Percentiles rank a stretch among this genome's conserved stretches.
Evolutionary conservation across 2,797 vertebrate genomes (phyloP).

Genomic region (Tokudaia muenninki): DNA sequence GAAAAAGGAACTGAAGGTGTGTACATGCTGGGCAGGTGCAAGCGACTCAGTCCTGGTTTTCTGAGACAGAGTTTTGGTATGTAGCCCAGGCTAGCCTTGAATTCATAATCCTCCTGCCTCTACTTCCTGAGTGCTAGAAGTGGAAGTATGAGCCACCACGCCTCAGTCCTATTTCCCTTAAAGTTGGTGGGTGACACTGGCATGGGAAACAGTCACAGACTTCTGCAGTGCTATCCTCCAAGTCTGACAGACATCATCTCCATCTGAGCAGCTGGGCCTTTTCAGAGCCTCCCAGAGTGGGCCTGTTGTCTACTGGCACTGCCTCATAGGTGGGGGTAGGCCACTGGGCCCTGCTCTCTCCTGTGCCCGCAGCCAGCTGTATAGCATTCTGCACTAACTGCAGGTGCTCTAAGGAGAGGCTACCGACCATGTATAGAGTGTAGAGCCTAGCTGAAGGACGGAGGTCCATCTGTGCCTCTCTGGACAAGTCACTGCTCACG

Average conservation of each 20-base stretch:
- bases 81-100: neutral
- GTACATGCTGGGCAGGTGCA: neutral
- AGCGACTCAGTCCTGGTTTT: neutral
- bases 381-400: neutral
- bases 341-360: neutral
- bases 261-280: neutral
- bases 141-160: neutral
- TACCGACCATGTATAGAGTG: neutral
- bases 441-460: neutral
- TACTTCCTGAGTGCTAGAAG: neutral
- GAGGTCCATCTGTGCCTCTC: neutral
- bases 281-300: neutral
- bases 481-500: neutral
- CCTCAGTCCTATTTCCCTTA: neutral
- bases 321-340: neutral
- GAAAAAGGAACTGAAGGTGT: neutral
- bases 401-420: neutral
- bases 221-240: neutral
- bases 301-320: neutral
- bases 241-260: neutral
- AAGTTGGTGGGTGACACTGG: neutral
- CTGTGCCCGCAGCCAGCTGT: neutral
- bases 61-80: neutral
- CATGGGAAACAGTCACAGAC: neutral
- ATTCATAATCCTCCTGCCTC: neutral